Conservation (phyloP, 2,888 invertebrate genomes). For the Cerceris ruficornis region DNA sequence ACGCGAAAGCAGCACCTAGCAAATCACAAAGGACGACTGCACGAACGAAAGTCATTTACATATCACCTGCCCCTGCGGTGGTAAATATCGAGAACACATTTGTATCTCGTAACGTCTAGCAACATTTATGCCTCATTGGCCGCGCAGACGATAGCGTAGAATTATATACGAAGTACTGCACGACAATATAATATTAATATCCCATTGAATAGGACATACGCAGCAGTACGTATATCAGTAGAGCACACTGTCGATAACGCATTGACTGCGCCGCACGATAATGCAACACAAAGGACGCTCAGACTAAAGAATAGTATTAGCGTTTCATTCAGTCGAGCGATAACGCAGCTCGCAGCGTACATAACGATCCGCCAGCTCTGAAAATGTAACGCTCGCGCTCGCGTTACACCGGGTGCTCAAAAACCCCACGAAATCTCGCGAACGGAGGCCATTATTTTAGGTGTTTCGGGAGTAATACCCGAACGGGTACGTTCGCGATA, state of each 20-base stretch:
- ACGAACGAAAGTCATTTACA: no score
- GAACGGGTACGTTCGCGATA: neutral
- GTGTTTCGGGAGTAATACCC: neutral
- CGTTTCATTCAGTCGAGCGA: neutral
- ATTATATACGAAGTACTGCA: neutral
- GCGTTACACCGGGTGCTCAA: neutral
- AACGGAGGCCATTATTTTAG: neutral
- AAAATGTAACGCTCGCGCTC: constrained; percentile 7
- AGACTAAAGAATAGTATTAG: neutral
- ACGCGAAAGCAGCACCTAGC: no score
- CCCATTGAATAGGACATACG: neutral
- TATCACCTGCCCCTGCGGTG: no score
- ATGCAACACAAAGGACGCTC: neutral
- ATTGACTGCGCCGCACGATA: constrained; percentile 2
- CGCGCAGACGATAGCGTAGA: neutral
- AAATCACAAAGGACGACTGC: no score
- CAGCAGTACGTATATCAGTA: neutral
- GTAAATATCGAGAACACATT: no score
- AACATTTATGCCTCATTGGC: constrained; percentile 59
- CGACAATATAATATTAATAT: constrained; percentile 10
- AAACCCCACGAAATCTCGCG: constrained; percentile 1
- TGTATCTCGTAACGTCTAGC: no score
- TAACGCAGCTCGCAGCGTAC: neutral
- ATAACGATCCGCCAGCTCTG: neutral
- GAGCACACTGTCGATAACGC: neutral